These are phyloP conservation scores for Sciurus vulgaris DNA, from an alignment of 2,797 vertebrate genomes.

Conservation along the genomic window DNA sequence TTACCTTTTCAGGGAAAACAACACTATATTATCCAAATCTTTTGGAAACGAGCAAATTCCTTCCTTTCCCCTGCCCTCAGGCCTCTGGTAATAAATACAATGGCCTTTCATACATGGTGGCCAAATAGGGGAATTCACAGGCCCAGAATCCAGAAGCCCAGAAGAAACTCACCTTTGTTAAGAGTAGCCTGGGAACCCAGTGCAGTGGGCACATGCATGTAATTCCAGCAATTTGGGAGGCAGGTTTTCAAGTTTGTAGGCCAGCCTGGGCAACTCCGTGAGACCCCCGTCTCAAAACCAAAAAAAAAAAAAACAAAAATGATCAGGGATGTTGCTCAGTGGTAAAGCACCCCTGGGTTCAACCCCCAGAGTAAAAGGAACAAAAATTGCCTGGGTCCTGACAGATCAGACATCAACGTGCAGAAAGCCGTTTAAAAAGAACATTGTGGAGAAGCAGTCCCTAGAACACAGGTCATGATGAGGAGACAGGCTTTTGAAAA, in stretches of 20 bases:
- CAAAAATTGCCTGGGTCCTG: neutral
- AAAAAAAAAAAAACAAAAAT: no score
- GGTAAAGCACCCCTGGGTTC: no score
- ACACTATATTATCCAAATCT: constrained; percentile 48
- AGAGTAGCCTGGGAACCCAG: neutral
- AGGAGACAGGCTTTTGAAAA: constrained; percentile 58
- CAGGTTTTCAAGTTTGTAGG: no score
- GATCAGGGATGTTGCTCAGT: no score
- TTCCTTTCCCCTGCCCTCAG: constrained; percentile 9
- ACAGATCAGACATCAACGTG: constrained; percentile 46
- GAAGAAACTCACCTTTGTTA: constrained; percentile 59
- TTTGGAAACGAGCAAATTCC: constrained; percentile 68
- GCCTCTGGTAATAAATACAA: neutral
- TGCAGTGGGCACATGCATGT: no score
- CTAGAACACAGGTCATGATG: neutral
- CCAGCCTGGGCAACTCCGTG: no score
- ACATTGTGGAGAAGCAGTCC: constrained; percentile 5
- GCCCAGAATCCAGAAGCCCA: neutral
- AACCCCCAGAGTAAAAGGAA: no score
- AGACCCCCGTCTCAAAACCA: no score
- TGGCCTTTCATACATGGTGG: neutral
- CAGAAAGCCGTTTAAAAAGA: constrained; percentile 54
- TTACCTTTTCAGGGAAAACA: constrained; percentile 69
- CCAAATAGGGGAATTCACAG: neutral
- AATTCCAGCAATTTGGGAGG: no score